Percentiles rank a stretch among this genome's conserved stretches.
Conservation (phyloP, 2,113 vertebrate genomes). For the Opisthocomus hoazin region DNA sequence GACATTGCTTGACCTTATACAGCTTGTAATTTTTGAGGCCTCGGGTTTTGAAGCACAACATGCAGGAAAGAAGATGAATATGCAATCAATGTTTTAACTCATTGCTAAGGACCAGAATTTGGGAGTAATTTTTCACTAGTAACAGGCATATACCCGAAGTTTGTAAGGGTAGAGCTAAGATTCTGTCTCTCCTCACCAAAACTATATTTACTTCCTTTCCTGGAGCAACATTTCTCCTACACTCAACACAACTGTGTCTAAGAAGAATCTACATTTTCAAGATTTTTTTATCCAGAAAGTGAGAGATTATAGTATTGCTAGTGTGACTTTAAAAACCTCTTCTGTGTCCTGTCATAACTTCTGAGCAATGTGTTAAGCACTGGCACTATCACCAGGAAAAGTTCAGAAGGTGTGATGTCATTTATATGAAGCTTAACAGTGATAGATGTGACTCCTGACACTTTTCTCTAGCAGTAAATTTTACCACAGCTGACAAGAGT, state of each 20-base stretch:
- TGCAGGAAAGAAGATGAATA: not conserved
- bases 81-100: not conserved
- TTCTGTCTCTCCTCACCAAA: not conserved
- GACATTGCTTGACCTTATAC: not conserved
- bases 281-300: not conserved
- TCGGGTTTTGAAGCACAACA: not conserved
- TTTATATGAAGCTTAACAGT: slow-evolving; percentile 20
- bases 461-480: not conserved
- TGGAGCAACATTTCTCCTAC: not conserved
- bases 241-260: not conserved
- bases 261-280: not conserved
- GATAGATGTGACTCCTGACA: not conserved
- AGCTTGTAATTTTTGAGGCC: not conserved
- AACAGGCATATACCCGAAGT: not conserved
- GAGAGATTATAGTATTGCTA: not conserved
- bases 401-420: slow-evolving; percentile 17
- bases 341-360: not conserved
- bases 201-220: not conserved
- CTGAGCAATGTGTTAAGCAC: not conserved
- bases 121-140: not conserved
- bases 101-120: not conserved
- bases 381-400: not conserved
- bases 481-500: not conserved
- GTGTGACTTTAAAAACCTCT: not conserved
- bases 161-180: not conserved